Conservation (phyloP, 2,888 invertebrate species). For the Phengaris alcon region DNA sequence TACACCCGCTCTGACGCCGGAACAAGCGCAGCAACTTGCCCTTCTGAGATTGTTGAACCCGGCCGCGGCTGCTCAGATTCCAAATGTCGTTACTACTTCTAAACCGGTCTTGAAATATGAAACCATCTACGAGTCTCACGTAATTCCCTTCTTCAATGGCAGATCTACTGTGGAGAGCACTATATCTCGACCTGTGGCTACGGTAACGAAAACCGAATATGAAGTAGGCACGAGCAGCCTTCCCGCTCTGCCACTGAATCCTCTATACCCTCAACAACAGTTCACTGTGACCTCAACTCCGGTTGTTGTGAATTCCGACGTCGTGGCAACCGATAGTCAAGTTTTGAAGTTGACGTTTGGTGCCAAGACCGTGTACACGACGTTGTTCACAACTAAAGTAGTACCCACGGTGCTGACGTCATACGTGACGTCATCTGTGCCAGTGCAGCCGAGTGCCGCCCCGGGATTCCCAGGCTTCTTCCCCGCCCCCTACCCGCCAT, state of each 20-base stretch:
- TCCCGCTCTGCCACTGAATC: constrained; percentile 79
- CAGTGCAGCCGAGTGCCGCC: constrained; percentile 83
- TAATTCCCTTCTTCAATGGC: constrained; percentile 88
- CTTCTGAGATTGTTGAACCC: constrained; percentile 85
- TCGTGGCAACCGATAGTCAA: constrained; percentile 89
- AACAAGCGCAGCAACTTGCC: constrained; percentile 87
- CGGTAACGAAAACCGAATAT: constrained; percentile 88
- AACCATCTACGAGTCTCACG: constrained; percentile 89
- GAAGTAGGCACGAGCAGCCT: constrained; percentile 87
- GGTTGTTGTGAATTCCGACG: constrained; percentile 87
- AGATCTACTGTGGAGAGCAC: constrained; percentile 87
- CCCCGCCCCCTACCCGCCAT: constrained; percentile 87
- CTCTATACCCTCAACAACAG: constrained; percentile 81
- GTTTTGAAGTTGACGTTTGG: constrained; percentile 92
- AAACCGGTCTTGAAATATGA: constrained; percentile 87
- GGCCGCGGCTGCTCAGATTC: constrained; percentile 82
- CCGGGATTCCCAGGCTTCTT: constrained; percentile 86
- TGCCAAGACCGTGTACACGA: constrained; percentile 93
- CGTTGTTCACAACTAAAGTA: constrained; percentile 89
- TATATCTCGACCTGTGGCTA: constrained; percentile 87
- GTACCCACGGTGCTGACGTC: constrained; percentile 91
- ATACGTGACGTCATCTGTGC: constrained; percentile 88
- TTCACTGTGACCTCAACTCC: constrained; percentile 89
- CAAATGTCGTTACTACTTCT: constrained; percentile 87
- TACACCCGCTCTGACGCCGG: constrained; percentile 80